phyloP scores from a whole-genome alignment of 2,113 vertebrate genomes.

The Caranx melampygus region DNA sequence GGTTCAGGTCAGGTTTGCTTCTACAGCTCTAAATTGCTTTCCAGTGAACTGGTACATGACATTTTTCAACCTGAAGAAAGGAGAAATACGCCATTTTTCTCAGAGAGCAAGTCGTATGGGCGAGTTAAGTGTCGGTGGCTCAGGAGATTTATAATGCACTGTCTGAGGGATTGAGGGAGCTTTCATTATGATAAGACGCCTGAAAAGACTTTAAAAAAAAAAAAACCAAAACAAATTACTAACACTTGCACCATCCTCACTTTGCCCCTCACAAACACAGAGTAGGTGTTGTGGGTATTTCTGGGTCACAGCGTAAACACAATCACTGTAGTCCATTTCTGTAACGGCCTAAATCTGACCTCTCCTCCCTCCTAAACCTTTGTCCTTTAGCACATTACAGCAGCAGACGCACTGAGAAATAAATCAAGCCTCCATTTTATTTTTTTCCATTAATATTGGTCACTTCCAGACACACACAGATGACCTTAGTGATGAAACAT shows the following conservation, averaged over 20 bases:
- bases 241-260: slow-evolving; percentile 3
- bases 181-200: slow-evolving; percentile 24
- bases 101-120: slow-evolving; percentile 22
- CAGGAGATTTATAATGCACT: slow-evolving; percentile 38
- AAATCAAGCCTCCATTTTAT: slow-evolving; percentile 44
- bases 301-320: slow-evolving; percentile 13
- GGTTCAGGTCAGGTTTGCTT: slow-evolving; percentile 53
- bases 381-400: slow-evolving; percentile 22
- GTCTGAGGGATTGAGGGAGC: slow-evolving; percentile 36
- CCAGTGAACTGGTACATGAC: slow-evolving; percentile 56
- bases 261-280: slow-evolving; percentile 5
- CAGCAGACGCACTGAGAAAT: slow-evolving; percentile 26
- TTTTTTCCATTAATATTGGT: slow-evolving; percentile 25
- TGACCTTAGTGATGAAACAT: slow-evolving; percentile 41
- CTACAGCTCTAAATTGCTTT: slow-evolving; percentile 62
- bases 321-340: slow-evolving; percentile 12
- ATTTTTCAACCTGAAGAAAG: slow-evolving; percentile 57
- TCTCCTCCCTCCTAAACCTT: slow-evolving; percentile 10
- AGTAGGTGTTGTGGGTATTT: neutral
- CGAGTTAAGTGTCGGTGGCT: slow-evolving; percentile 41
- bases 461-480: slow-evolving; percentile 13
- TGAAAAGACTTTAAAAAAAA: neutral
- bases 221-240: neutral
- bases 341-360: slow-evolving; percentile 6
- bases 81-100: slow-evolving; percentile 48